phyloP scores from a whole-genome alignment of 1,140 invertebrate species.

The Augochlora pura region DNA sequence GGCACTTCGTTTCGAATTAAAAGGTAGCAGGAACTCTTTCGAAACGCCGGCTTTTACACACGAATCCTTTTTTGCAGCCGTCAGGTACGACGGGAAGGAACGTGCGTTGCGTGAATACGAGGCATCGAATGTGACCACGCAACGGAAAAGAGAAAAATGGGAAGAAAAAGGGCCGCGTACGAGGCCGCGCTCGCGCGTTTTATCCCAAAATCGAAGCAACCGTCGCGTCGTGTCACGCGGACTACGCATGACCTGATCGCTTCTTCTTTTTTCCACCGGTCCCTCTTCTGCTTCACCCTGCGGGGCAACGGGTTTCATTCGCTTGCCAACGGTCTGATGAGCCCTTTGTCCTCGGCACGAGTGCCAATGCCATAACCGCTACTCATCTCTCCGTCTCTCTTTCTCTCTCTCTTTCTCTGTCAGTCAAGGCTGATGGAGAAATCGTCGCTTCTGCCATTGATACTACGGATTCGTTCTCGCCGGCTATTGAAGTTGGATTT shows the following conservation, averaged over 20 bases:
- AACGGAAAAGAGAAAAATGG: not conserved
- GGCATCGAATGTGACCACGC: not conserved
- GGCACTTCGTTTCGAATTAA: too few relatives aligned
- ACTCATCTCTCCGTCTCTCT: too few relatives aligned
- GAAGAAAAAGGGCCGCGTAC: not conserved
- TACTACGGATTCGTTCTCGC: too few relatives aligned
- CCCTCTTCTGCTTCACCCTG: not conserved
- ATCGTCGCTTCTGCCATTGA: too few relatives aligned
- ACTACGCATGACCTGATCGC: slow-evolving; percentile 35
- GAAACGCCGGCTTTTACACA: slow-evolving; percentile 55
- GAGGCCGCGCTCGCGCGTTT: slow-evolving; percentile 25
- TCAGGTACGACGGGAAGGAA: not conserved
- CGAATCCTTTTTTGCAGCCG: slow-evolving; percentile 35
- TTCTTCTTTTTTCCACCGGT: not conserved
- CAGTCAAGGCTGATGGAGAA: too few relatives aligned
- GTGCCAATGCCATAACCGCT: slow-evolving; percentile 32
- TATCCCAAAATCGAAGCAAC: slow-evolving; percentile 58
- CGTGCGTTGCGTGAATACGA: slow-evolving; percentile 49
- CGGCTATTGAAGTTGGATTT: too few relatives aligned
- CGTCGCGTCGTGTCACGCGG: slow-evolving; percentile 42
- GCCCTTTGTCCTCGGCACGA: slow-evolving; percentile 46
- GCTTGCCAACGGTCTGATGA: slow-evolving; percentile 35
- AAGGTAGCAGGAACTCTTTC: slow-evolving; percentile 27
- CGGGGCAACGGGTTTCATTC: slow-evolving; percentile 30
- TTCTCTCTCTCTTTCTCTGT: too few relatives aligned